Evolutionary conservation across 2,888 invertebrate species (phyloP).

Genomic region (Pogonocherus hispidulus): DNA sequence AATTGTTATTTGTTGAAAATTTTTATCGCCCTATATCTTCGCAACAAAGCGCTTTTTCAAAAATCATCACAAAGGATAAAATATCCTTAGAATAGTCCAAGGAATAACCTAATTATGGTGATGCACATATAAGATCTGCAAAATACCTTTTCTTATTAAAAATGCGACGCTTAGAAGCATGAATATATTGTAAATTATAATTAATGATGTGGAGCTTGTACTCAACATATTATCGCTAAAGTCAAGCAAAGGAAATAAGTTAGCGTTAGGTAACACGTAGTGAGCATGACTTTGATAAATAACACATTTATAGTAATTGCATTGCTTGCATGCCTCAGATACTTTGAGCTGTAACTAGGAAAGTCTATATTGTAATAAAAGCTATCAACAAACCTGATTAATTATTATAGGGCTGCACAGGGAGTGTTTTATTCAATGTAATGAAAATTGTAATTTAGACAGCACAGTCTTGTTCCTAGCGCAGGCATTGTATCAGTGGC

Average conservation of each 20-base stretch:
- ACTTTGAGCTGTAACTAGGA: not conserved
- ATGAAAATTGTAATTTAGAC: too few species aligned
- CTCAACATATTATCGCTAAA: not conserved
- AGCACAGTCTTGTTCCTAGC: too few species aligned
- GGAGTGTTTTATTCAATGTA: too few species aligned
- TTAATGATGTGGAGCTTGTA: not conserved
- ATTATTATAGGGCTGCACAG: not conserved
- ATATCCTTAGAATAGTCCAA: too few species aligned
- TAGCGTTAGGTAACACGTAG: not conserved
- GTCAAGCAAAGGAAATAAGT: not conserved
- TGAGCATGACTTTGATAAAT: not conserved
- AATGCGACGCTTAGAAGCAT: not conserved
- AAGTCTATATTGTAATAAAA: not conserved
- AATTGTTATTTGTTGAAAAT: too few species aligned
- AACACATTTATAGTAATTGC: not conserved
- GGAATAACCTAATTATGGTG: too few species aligned
- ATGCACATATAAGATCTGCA: too few species aligned
- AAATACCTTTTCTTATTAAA: not conserved
- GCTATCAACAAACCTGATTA: not conserved
- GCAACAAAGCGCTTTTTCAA: too few species aligned
- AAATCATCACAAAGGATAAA: too few species aligned
- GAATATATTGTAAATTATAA: not conserved
- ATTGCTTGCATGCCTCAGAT: not conserved
- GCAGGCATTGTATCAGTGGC: too few species aligned
- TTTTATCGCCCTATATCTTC: too few species aligned